Evolutionary conservation across 2,113 vertebrate species (phyloP).

Genomic region (Callochromis pleurospilus): DNA sequence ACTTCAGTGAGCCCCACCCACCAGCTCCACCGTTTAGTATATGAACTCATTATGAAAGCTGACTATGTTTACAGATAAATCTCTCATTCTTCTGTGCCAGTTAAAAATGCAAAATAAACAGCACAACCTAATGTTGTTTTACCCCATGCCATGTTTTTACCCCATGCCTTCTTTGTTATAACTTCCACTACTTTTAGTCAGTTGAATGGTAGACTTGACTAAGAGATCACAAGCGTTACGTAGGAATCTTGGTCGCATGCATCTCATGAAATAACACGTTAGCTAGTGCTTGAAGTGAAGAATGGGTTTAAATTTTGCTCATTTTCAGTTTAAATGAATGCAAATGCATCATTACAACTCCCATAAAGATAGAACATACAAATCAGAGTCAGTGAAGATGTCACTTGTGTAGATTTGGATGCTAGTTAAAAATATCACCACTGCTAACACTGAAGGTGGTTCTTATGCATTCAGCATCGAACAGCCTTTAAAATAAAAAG

Average conservation of each 20-base stretch:
- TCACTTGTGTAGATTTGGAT: not conserved
- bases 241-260: not conserved
- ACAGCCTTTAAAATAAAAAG: not conserved
- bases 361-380: not conserved
- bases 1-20: not conserved
- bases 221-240: conserved; percentile 20
- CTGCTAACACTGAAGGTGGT: not conserved
- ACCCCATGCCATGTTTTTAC: not conserved
- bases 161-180: not conserved
- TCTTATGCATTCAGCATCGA: not conserved
- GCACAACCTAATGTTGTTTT: not conserved
- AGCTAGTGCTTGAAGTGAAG: not conserved
- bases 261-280: not conserved
- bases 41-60: not conserved
- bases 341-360: not conserved
- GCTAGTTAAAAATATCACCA: not conserved
- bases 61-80: not conserved
- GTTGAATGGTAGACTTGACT: not conserved
- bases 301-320: not conserved
- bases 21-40: not conserved
- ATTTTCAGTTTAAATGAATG: not conserved
- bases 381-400: not conserved
- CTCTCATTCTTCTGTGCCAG: not conserved
- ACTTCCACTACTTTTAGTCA: conserved; percentile 2
- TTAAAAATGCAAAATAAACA: not conserved